Evolutionary conservation across 1,140 invertebrate genomes (phyloP), one percentile per base, ranked within the genome.

Genomic region (Semibalanus balanoides): DNA sequence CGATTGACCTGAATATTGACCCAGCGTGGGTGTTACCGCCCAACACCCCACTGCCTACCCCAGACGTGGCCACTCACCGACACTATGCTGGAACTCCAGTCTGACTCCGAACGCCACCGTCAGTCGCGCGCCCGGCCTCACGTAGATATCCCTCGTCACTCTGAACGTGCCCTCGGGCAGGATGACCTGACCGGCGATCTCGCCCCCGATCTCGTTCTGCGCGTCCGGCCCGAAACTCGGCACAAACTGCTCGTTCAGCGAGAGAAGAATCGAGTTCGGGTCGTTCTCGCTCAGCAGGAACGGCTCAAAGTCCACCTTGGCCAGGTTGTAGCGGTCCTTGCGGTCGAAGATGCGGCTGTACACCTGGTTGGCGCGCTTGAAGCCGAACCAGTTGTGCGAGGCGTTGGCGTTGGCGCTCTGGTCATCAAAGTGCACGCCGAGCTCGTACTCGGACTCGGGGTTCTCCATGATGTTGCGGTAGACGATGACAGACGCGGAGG

Each of bases 401-500:
- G 94, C 96, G 83, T 98, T 94, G 17, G 99, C 92, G 28, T 89
- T 86, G 84, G 93, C 91, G 79, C 94, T 96, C 81, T 97, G 96
- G 83, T 98, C 95, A 80, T 93, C 90, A 0, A 98, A 85, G 82
- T 99, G 96, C 0, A 94, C 96, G 0, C 94, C 95, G 74, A 99
- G 91, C 86, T 99, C 97, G 82, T 93, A 99, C 75, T 87, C 88
- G 27, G 94, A 95, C 74, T 92, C 89, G 0, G 89, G 90, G 85
- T 99, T 99, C 76, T 94, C 88, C 72, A 99, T 89, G 77, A 95
- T 93, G 83, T 99, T 99, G 77, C 96, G 86, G 80, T 88, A 94
- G 3, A 99, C 87, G 71, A 91, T 86, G 0, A 97, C 90, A 83
- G 99, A 99, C 73, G 84, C 83, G 76, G 92, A 93, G 0, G 94